Percentiles rank a stretch among this genome's conserved stretches.
phyloP scores from a whole-genome alignment of 2,113 vertebrate species.

The Cyphomyrus discorhynchus region DNA sequence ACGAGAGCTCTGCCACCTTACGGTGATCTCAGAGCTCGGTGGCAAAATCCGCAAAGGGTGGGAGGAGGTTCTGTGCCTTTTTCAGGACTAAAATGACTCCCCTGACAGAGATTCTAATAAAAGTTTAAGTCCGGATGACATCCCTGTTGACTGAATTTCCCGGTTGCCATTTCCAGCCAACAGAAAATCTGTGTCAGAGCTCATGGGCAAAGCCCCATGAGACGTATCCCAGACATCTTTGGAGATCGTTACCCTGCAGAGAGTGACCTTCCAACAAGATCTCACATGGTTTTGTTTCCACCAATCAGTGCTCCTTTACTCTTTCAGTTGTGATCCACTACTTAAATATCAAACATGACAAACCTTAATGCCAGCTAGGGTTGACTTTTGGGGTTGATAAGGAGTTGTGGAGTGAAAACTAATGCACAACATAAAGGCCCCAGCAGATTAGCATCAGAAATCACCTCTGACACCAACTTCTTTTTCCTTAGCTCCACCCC shows the following conservation, averaged over 20 bases:
- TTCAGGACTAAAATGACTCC: conserved; percentile 15
- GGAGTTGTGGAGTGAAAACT: not conserved
- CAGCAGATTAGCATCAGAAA: not conserved
- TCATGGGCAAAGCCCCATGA: conserved; percentile 22
- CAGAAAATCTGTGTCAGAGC: conserved; percentile 1
- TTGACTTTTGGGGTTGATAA: not conserved
- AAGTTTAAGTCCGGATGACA: conserved; percentile 37
- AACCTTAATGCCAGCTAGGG: not conserved
- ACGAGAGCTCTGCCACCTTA: conserved; percentile 12
- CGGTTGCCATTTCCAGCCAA: conserved; percentile 32
- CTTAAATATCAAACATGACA: not conserved
- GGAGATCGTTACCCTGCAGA: conserved; percentile 19
- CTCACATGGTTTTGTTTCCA: not conserved
- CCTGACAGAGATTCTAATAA: conserved; percentile 29
- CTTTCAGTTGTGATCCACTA: not conserved
- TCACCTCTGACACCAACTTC: not conserved
- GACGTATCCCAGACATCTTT: conserved; percentile 33
- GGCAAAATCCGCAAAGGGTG: conserved; percentile 8
- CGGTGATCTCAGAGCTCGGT: conserved; percentile 6
- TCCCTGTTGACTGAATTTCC: conserved; percentile 31
- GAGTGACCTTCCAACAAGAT: conserved; percentile 20
- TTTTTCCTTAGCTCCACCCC: not conserved
- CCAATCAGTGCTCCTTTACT: not conserved
- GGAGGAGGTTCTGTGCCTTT: conserved; percentile 20
- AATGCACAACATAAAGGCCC: not conserved